A percentile compares a stretch with the other conserved stretches of the same genome.
Evolutionary conservation across 2,888 invertebrate species (phyloP).

Genomic region (Aporophyla lueneburgensis): DNA sequence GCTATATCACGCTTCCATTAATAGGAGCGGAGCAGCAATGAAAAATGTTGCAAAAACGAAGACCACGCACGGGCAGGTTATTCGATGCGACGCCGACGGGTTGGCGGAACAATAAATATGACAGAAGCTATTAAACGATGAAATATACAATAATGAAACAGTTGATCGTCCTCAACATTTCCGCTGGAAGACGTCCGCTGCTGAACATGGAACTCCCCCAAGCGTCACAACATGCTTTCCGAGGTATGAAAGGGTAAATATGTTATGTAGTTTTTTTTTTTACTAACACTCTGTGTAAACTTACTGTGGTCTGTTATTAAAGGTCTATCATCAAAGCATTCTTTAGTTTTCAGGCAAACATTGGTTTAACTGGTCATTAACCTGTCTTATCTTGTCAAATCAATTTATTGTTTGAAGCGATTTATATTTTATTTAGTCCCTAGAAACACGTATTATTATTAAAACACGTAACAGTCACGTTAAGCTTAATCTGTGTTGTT

Average conservation of each 20-base stretch:
- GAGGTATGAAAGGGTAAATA: too few species aligned
- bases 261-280: too few species aligned
- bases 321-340: neutral
- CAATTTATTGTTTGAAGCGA: neutral
- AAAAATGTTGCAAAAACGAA: too few species aligned
- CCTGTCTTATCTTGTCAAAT: neutral
- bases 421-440: neutral
- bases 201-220: neutral
- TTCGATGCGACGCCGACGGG: too few species aligned
- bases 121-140: too few species aligned
- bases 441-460: neutral
- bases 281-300: too few species aligned
- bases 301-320: neutral
- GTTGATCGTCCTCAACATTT: neutral
- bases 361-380: neutral
- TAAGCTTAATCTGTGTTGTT: neutral
- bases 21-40: too few species aligned
- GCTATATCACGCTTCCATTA: too few species aligned
- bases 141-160: too few species aligned
- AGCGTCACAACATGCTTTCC: too few species aligned
- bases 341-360: neutral
- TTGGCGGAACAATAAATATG: too few species aligned
- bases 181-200: neutral
- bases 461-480: neutral
- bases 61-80: too few species aligned